Evolutionary conservation across 1,140 invertebrate species (phyloP).

Genomic region (Drosophila tropicalis): DNA sequence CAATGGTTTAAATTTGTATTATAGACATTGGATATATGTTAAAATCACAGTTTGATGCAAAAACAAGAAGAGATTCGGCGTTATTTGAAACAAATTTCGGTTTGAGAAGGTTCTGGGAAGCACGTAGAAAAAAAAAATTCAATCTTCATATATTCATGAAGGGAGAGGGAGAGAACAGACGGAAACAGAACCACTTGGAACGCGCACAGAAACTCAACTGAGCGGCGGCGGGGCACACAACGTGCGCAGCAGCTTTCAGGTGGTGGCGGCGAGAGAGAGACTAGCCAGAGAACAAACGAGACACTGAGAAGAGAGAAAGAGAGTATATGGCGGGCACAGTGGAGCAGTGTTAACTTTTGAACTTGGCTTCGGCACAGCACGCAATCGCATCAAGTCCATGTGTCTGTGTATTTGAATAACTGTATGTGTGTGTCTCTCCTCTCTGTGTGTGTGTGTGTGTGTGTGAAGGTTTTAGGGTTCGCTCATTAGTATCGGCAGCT

Average conservation of each 20-base stretch:
- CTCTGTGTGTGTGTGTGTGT: slow-evolving; percentile 25
- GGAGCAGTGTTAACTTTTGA: slow-evolving; percentile 57
- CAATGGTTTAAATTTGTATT: not conserved
- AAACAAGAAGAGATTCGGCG: slow-evolving; percentile 22
- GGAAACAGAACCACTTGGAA: slow-evolving; percentile 62
- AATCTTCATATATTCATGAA: not conserved
- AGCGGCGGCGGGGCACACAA: slow-evolving; percentile 27
- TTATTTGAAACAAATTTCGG: slow-evolving; percentile 15
- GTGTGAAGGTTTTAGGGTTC: slow-evolving; percentile 16
- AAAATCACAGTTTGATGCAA: slow-evolving; percentile 55
- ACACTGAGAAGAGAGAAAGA: not conserved
- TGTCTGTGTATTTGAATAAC: no score
- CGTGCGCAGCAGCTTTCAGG: slow-evolving; percentile 22
- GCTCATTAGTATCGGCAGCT: slow-evolving; percentile 53
- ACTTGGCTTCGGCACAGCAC: slow-evolving; percentile 63
- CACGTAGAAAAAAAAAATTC: slow-evolving; percentile 44
- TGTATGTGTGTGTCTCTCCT: no score
- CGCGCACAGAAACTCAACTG: slow-evolving; percentile 70
- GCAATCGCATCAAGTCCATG: slow-evolving; percentile 26
- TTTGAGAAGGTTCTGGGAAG: slow-evolving; percentile 37
- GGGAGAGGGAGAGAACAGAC: slow-evolving; percentile 16
- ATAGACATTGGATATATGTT: slow-evolving; percentile 7
- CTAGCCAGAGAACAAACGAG: slow-evolving; percentile 11
- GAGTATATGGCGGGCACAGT: slow-evolving; percentile 5
- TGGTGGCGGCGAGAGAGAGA: not conserved